Evolutionary conservation across 30 jellyfish, hydroid and myxozoan genomes (phyloP).

Genomic region (Aurelia aurita): DNA sequence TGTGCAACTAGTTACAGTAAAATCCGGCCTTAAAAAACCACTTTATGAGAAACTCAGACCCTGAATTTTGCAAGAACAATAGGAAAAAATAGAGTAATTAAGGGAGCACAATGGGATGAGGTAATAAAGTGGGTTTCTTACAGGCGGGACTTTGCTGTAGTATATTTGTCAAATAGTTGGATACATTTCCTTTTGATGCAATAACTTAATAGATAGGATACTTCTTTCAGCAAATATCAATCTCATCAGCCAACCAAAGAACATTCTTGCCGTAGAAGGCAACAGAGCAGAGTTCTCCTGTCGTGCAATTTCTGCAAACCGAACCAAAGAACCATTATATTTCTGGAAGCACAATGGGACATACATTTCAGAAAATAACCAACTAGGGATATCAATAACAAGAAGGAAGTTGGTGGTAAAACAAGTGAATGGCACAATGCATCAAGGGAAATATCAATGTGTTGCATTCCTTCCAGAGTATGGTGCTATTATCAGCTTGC

Average conservation of each 20-base stretch:
- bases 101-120: too few species aligned
- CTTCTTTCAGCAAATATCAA: conserved; percentile 26
- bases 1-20: too few species aligned
- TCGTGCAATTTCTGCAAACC: conserved; percentile 29
- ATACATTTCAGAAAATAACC: conserved; percentile 5
- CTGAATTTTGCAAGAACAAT: too few species aligned
- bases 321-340: conserved; percentile 19
- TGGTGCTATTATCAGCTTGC: conserved; percentile 66
- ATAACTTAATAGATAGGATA: too few species aligned
- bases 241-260: conserved; percentile 37
- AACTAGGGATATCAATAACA: neutral
- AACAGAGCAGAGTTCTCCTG: conserved; percentile 31
- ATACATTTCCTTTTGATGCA: too few species aligned
- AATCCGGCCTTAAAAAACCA: too few species aligned
- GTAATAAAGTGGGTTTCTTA: too few species aligned
- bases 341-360: conserved; percentile 65
- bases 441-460: conserved; percentile 60
- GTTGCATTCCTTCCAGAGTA: conserved; percentile 21
- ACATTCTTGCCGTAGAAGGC: conserved; percentile 18
- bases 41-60: too few species aligned
- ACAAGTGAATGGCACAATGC: neutral
- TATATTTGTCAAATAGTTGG: too few species aligned
- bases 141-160: too few species aligned
- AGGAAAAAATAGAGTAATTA: too few species aligned
- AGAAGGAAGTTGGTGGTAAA: conserved; percentile 30